Conservation (phyloP, 1,140 invertebrate genomes). For the Cotesia chilonis region DNA sequence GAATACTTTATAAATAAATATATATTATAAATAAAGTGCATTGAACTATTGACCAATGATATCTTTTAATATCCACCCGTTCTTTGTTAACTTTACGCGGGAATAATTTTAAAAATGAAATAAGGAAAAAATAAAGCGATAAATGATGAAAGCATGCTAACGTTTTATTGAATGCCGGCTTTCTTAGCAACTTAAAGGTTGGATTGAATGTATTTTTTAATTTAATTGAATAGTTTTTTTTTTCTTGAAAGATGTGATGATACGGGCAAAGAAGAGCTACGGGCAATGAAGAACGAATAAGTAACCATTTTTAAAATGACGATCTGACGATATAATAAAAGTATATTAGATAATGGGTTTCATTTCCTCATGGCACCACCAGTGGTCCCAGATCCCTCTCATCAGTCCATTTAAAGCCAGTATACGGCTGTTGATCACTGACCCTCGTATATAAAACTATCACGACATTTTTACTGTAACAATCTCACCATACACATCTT, state of each 20-base stretch:
- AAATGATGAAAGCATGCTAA: too few relatives aligned
- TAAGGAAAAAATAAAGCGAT: too few relatives aligned
- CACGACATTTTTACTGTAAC: neutral
- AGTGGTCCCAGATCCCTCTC: conserved; percentile 14
- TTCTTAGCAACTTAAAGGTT: too few relatives aligned
- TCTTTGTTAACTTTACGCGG: too few relatives aligned
- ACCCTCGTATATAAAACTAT: neutral
- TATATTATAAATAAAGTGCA: too few relatives aligned
- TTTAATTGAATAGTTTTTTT: too few relatives aligned
- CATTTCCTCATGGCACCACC: conserved; percentile 48
- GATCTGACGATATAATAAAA: conserved; percentile 49
- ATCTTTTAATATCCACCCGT: too few relatives aligned
- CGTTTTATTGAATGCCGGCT: too few relatives aligned
- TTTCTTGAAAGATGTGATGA: conserved; percentile 12
- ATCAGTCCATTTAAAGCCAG: conserved; percentile 38
- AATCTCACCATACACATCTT: neutral
- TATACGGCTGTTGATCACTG: conserved; percentile 1
- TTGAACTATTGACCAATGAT: too few relatives aligned
- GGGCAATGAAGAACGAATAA: conserved; percentile 32
- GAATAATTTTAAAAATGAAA: too few relatives aligned
- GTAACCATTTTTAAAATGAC: conserved; percentile 45
- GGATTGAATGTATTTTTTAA: too few relatives aligned
- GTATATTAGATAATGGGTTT: conserved; percentile 55
- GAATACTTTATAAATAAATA: too few relatives aligned
- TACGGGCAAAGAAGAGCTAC: conserved; percentile 8